phyloP scores from a whole-genome alignment of 2,113 vertebrate species.

The Odocoileus virginianus region DNA sequence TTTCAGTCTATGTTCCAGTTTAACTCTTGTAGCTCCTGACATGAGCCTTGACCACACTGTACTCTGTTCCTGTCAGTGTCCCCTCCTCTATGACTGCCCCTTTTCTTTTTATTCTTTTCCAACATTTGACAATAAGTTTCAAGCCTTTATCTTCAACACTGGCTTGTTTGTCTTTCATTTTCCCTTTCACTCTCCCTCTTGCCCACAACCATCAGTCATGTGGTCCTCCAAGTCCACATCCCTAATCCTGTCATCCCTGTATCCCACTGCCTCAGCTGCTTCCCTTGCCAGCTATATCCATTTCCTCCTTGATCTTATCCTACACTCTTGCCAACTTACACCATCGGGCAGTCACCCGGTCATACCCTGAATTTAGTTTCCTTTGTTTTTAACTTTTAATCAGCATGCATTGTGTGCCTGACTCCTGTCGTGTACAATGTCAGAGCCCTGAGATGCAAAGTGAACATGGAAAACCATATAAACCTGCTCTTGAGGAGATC shows the following conservation, averaged over 20 bases:
- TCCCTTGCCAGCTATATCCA: rapidly evolving
- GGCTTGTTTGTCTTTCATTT: not conserved
- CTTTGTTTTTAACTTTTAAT: not conserved
- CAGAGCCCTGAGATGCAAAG: not conserved
- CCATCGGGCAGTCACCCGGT: not conserved
- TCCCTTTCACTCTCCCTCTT: not conserved
- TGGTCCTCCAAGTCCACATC: not conserved
- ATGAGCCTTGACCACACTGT: rapidly evolving
- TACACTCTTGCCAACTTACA: not conserved
- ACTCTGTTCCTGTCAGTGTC: rapidly evolving
- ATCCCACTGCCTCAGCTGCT: rapidly evolving
- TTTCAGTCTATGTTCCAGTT: rapidly evolving
- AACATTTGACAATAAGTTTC: not conserved
- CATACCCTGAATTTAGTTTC: not conserved
- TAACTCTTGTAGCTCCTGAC: rapidly evolving
- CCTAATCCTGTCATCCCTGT: not conserved
- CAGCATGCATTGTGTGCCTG: not conserved
- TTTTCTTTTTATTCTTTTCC: not conserved
- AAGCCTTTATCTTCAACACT: not conserved
- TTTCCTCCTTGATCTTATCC: not conserved
- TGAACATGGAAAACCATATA: not conserved
- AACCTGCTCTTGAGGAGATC: not conserved
- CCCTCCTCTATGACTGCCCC: not conserved
- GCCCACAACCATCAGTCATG: not conserved
- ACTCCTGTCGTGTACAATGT: not conserved